Conservation (phyloP, 2,113 vertebrate species). For the Tupaia tana region DNA sequence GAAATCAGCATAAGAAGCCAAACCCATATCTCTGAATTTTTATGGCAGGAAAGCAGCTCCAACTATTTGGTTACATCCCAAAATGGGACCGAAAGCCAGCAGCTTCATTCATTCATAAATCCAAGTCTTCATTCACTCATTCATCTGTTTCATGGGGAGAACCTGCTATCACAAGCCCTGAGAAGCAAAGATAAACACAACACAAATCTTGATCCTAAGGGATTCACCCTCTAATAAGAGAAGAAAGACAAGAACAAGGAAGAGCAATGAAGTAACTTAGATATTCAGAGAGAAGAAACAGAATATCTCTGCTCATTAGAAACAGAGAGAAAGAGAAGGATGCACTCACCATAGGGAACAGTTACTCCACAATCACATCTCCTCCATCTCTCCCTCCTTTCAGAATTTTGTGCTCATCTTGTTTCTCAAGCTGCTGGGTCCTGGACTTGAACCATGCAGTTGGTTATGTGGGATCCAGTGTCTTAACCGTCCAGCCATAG, state of each 20-base stretch:
- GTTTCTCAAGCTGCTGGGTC: no score
- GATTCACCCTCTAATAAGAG: not conserved
- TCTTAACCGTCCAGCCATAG: no score
- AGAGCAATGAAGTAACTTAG: not conserved
- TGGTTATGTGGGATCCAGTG: no score
- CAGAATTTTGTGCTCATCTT: no score
- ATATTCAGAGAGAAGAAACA: constrained; percentile 25
- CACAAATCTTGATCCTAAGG: not conserved
- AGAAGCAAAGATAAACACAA: not conserved
- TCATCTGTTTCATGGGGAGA: not conserved
- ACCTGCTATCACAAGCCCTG: not conserved
- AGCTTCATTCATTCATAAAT: not conserved
- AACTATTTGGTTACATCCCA: not conserved
- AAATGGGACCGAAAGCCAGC: not conserved
- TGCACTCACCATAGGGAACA: no score
- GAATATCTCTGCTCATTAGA: not conserved
- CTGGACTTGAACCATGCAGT: no score
- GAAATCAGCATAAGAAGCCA: not conserved
- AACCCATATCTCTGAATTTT: not conserved
- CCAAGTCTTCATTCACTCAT: not conserved
- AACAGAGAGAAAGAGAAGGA: no score
- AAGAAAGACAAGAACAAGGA: constrained; percentile 25
- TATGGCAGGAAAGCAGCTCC: not conserved
- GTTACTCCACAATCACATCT: no score
- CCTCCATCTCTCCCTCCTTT: no score